Evolutionary conservation across 2,797 vertebrate genomes (phyloP).

Genomic region (Cichlasoma orientale): DNA sequence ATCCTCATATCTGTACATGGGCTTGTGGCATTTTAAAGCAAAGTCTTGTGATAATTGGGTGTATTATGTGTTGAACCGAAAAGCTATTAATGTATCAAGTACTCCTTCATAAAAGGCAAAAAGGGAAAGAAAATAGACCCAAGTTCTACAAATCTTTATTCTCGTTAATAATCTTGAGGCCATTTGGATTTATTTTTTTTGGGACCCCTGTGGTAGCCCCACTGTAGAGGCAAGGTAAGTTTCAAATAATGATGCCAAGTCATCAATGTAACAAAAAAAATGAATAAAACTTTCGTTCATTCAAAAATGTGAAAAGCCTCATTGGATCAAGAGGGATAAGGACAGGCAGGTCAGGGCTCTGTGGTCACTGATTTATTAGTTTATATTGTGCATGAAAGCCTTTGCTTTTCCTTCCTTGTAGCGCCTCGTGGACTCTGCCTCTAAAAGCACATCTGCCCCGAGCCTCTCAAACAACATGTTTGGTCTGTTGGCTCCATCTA

Average conservation of each 20-base stretch:
- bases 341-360: too few relatives aligned
- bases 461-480: not conserved
- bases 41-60: too few relatives aligned
- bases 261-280: too few relatives aligned
- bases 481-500: conserved; percentile 42
- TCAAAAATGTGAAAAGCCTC: not conserved
- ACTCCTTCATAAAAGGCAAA: not conserved
- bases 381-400: not conserved
- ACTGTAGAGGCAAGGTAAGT: not conserved
- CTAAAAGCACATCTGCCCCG: not conserved
- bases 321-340: not conserved
- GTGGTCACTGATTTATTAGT: too few relatives aligned
- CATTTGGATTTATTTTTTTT: not conserved
- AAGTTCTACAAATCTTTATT: not conserved
- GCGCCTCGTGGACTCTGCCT: not conserved
- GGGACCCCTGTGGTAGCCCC: not conserved
- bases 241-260: not conserved
- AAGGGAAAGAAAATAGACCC: not conserved
- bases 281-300: not conserved
- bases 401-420: not conserved
- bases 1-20: not conserved
- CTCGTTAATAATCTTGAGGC: not conserved
- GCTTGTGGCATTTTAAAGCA: too few relatives aligned
- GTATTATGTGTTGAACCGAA: too few relatives aligned
- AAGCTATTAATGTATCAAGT: too few relatives aligned